phyloP scores from a whole-genome alignment of 37 sponge, comb jelly and placozoan species.

The Ephydatia muelleri region DNA sequence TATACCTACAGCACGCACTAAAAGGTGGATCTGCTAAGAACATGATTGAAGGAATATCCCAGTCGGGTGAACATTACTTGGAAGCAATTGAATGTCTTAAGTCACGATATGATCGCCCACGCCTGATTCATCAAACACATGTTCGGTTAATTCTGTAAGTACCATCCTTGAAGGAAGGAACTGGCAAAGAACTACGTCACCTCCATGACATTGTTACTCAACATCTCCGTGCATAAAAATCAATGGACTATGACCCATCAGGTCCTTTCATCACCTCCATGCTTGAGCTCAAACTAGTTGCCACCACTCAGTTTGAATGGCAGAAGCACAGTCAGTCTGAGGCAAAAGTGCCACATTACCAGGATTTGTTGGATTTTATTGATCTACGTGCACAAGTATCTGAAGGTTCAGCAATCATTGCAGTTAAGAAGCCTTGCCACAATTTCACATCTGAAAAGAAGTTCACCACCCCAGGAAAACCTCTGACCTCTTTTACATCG shows the following conservation, averaged over 20 bases:
- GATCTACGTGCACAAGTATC: conserved; percentile 54
- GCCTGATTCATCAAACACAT: conserved; percentile 54
- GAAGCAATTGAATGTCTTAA: conserved; percentile 55
- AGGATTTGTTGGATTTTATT: conserved; percentile 39
- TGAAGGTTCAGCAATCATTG: conserved; percentile 8
- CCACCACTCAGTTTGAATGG: too few species aligned
- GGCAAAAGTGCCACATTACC: conserved; percentile 30
- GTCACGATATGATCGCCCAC: conserved; percentile 29
- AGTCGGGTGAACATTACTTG: conserved; percentile 48
- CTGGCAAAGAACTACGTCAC: conserved; percentile 26
- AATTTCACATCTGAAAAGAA: not conserved
- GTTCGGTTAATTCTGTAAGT: conserved; percentile 34
- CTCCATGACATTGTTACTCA: conserved; percentile 46
- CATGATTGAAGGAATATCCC: conserved; percentile 51
- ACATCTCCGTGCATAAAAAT: conserved; percentile 50
- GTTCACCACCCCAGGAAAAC: conserved; percentile 11
- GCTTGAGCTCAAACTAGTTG: too few species aligned
- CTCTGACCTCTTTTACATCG: conserved; percentile 11
- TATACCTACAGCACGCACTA: conserved; percentile 46
- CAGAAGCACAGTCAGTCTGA: conserved; percentile 54
- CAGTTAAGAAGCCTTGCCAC: conserved; percentile 5
- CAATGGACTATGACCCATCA: too few species aligned
- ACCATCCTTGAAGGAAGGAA: conserved; percentile 50
- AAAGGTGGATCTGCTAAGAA: conserved; percentile 48
- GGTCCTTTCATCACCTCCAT: too few species aligned